Percentiles rank a stretch among this genome's conserved stretches.
Conservation (phyloP, 1,140 invertebrate genomes). For the Pogonognathellus flavescens region DNA sequence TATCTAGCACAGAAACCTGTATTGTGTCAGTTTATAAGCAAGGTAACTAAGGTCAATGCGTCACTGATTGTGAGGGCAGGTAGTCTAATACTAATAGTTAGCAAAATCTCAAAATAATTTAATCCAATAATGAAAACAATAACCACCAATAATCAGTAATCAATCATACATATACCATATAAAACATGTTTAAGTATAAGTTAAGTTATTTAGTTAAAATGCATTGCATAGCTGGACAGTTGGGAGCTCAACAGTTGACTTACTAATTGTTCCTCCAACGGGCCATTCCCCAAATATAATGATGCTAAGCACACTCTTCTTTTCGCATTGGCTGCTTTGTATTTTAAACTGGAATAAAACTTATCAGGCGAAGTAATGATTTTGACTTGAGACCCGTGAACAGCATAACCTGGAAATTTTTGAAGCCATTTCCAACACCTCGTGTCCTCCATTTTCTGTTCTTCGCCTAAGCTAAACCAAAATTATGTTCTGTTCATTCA, state of each 20-base stretch:
- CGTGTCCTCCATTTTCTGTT: background rate
- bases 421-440: slow-evolving; percentile 75
- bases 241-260: slow-evolving; percentile 62
- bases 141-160: background rate
- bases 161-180: background rate
- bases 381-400: slow-evolving; percentile 77
- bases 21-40: background rate
- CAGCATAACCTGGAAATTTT: slow-evolving; percentile 79
- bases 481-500: background rate
- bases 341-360: slow-evolving; percentile 83
- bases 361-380: slow-evolving; percentile 81
- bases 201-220: too few species aligned
- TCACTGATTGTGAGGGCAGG: too few species aligned
- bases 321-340: slow-evolving; percentile 79
- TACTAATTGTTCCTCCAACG: slow-evolving; percentile 85
- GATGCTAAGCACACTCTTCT: slow-evolving; percentile 89
- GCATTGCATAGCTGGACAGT: too few species aligned
- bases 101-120: too few species aligned
- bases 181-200: too few species aligned
- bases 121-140: too few species aligned
- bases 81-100: too few species aligned
- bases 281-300: slow-evolving; percentile 92
- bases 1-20: slow-evolving; percentile 75
- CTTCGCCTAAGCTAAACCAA: too few species aligned
- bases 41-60: too few species aligned